phyloP scores from a whole-genome alignment of 2,888 invertebrate genomes.

The Tridacna gigas region DNA sequence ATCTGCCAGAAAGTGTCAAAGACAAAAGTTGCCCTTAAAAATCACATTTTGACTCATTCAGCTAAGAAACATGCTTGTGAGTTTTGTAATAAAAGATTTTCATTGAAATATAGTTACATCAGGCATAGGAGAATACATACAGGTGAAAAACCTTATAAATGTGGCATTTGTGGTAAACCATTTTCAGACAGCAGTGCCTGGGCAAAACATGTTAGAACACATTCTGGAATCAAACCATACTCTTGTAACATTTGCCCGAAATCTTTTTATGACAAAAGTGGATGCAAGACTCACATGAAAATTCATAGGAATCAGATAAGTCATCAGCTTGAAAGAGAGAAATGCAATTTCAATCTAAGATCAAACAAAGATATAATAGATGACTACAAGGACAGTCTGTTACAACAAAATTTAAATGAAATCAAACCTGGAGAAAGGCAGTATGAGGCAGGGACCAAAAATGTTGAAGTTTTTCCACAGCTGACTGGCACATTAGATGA shows the following conservation, averaged over 20 bases:
- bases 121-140: slow-evolving; percentile 64
- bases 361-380: slow-evolving; percentile 2
- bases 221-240: slow-evolving; percentile 61
- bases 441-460: not conserved
- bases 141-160: slow-evolving; percentile 62
- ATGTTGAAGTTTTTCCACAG: slow-evolving; percentile 5
- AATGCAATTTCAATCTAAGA: slow-evolving; percentile 38
- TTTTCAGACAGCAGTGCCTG: slow-evolving; percentile 66
- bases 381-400: not conserved
- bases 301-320: slow-evolving; percentile 22
- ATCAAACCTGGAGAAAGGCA: not conserved
- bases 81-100: slow-evolving; percentile 64
- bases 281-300: slow-evolving; percentile 59
- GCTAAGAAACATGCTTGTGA: slow-evolving; percentile 62
- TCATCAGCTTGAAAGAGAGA: slow-evolving; percentile 17
- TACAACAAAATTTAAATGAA: not conserved
- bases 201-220: slow-evolving; percentile 60
- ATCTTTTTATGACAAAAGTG: slow-evolving; percentile 56
- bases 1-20: slow-evolving; percentile 60
- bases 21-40: slow-evolving; percentile 62
- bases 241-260: slow-evolving; percentile 56
- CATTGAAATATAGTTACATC: slow-evolving; percentile 60
- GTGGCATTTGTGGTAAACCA: slow-evolving; percentile 54
- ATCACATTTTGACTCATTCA: slow-evolving; percentile 58
- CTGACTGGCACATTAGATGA: slow-evolving; percentile 35